Evolutionary conservation across 1,140 invertebrate species (phyloP), one percentile per base, ranked within the genome.

Genomic region (Wasmannia auropunctata): DNA sequence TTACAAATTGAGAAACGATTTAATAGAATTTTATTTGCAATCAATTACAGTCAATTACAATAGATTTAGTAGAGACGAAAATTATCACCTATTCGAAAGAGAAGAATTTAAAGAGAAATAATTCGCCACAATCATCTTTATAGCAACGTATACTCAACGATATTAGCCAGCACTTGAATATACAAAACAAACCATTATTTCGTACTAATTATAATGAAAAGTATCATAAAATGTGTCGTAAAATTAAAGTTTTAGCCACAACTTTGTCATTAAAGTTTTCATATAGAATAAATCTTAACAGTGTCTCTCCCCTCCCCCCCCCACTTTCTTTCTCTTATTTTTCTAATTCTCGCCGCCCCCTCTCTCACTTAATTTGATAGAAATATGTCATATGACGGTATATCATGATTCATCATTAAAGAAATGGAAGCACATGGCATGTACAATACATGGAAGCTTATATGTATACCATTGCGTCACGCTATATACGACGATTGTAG

Each of bases 371-470:
- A 51, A 46, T 37, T 51, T 0, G 3, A 34, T 37, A 37, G n/a
- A 40, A 69, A 14, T 75, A 37, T 16, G 14, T 74, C n/a, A 46
- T 6, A 37, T 37, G 3, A 37, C 6, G 22, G 10, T 58, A 58
- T 25, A 37, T 75, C 37, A 28, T 25, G 34, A 83, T 49, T 43
- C n/a, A n/a, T n/a, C n/a, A n/a, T n/a, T n/a, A n/a, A 28, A 75
- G 22, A 54, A 88, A 54, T 81, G 88, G 88, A 88, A 88, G 88
- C 77, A 65, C 67, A 69, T 10, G 25, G 25, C 14, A 56, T 40
- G 37, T 65, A 56, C 31, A 67, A 31, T 65, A 56, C 31, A 67
- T 37, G 56, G 65, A 86, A 87, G 75, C 49, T 72, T 81, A 11
- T 43, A 43, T n/a, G 22, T 51, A 43, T n/a, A 37, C 10, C 16